Evolutionary conservation across 2,113 vertebrate species (phyloP), one percentile per base, ranked within the genome.

Genomic region (Rhabdomys dilectus): DNA sequence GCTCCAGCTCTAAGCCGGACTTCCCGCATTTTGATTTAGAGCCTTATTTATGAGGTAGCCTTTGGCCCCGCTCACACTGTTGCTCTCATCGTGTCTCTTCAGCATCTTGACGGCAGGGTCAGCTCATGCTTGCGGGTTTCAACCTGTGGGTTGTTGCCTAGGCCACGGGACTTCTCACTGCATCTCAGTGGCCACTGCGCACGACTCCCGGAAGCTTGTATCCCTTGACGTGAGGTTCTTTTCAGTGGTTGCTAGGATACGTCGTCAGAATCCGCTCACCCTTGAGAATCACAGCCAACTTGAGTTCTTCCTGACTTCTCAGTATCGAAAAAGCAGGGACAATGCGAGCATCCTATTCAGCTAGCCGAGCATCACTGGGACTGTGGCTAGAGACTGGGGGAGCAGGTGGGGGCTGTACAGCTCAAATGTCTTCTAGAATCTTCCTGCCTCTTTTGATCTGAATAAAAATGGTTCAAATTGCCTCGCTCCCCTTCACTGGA

Each of bases 231-330:
- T 58, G 91, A 66, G 87, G 94, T 96, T 96, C 94, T 96, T 94
- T 96, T 91, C 72, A 87, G 89, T 5, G 72, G 96, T 97, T 97
- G 96, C 97, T 97, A 97, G 96, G 97, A 95, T 91, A 97, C 97
- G 3, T 62, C 82, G 22, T 91, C 94, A 60, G 89, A 80, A 94
- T 93, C 89, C 78, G 82, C 91, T 97, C 93, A 81, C 84, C 56
- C 93, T 96, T 93, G 76, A 95, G 95, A 95, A 97, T 96, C 76
- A 86, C 82, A 94, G 91, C 53, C 97, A 92, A 82, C 82, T 97
- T 45, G 31, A 70, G 94, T 88, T 89, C 84, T 48, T 87, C 89
- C 89, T 91, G 94, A 82, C 48, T 82, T 96, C 73, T 78, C 76
- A 53, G 56, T 36, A 36, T 89, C 78, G 72, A 34, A 60, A 91